These are phyloP conservation scores for Allacma fusca DNA, from an alignment of 2,888 invertebrate species.

Conservation along the genomic window DNA sequence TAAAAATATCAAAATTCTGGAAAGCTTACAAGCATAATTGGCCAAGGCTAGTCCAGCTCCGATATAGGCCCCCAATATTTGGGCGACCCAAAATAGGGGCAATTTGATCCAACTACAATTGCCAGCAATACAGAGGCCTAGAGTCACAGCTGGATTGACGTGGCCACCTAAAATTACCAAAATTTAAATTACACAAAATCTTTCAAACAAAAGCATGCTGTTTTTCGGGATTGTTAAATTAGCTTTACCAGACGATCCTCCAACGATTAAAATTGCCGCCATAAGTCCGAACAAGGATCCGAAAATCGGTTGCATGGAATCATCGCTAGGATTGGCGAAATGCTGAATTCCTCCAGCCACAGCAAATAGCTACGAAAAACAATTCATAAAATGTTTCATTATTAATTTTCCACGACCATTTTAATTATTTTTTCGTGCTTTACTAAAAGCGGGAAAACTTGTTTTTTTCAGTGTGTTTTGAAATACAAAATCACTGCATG, in stretches of 20 bases:
- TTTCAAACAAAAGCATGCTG: no score
- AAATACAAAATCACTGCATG: no score
- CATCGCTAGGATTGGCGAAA: not conserved
- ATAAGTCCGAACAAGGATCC: slow-evolving; percentile 56
- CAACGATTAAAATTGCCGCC: slow-evolving; percentile 49
- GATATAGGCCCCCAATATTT: slow-evolving; percentile 54
- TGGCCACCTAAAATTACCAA: no score
- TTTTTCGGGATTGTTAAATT: no score
- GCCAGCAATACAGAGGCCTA: slow-evolving; percentile 53
- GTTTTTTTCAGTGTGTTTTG: no score
- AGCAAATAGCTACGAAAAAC: slow-evolving; percentile 52
- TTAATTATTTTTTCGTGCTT: no score
- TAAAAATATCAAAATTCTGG: no score
- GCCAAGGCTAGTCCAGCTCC: slow-evolving; percentile 49
- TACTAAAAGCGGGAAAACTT: no score
- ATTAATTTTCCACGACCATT: no score
- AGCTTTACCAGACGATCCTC: slow-evolving; percentile 52
- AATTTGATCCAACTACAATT: slow-evolving; percentile 55
- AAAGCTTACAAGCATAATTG: slow-evolving; percentile 36
- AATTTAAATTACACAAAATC: no score
- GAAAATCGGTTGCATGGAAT: slow-evolving; percentile 20
- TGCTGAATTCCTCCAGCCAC: slow-evolving; percentile 46
- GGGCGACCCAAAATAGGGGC: slow-evolving; percentile 51
- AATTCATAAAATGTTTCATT: no score
- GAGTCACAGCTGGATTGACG: slow-evolving; percentile 55